A percentile compares a stretch with the other conserved stretches of the same genome.
Conservation (phyloP, 1,140 invertebrate genomes). For the Drosophila arawakana region DNA sequence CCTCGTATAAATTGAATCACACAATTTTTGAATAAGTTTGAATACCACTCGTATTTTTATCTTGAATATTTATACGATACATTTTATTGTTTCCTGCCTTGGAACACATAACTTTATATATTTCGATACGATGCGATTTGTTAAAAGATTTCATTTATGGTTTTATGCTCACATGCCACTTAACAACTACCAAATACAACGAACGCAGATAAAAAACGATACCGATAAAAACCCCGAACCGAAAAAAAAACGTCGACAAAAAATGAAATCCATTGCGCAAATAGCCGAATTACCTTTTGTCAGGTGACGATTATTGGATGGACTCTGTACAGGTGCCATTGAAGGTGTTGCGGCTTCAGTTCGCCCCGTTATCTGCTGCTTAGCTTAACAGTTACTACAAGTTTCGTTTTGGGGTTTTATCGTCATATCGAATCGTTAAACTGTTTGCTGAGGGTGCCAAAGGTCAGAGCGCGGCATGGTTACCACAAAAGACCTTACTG, state of each 20-base stretch:
- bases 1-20: too few relatives aligned
- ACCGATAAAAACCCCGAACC: slow-evolving; percentile 16
- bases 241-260: slow-evolving; percentile 6
- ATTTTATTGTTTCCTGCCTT: slow-evolving; percentile 23
- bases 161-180: slow-evolving; percentile 74
- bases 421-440: slow-evolving; percentile 56
- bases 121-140: slow-evolving; percentile 55
- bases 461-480: slow-evolving; percentile 69
- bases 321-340: slow-evolving; percentile 50
- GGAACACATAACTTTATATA: slow-evolving; percentile 21
- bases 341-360: slow-evolving; percentile 27
- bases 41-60: too few relatives aligned
- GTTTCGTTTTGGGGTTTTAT: slow-evolving; percentile 58
- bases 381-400: slow-evolving; percentile 68
- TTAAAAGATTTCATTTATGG: slow-evolving; percentile 78
- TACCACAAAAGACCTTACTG: slow-evolving; percentile 68
- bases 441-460: slow-evolving; percentile 40
- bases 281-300: slow-evolving; percentile 7
- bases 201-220: slow-evolving; percentile 55
- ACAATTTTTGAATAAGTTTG: too few relatives aligned
- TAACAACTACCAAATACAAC: slow-evolving; percentile 64
- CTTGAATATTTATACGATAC: too few relatives aligned
- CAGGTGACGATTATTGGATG: slow-evolving; percentile 42
- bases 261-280: slow-evolving; percentile 43
- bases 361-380: slow-evolving; percentile 56